A percentile compares a stretch with the other conserved stretches of the same genome.
Conservation (phyloP, 2,888 invertebrate species). For the Mamestra brassicae region DNA sequence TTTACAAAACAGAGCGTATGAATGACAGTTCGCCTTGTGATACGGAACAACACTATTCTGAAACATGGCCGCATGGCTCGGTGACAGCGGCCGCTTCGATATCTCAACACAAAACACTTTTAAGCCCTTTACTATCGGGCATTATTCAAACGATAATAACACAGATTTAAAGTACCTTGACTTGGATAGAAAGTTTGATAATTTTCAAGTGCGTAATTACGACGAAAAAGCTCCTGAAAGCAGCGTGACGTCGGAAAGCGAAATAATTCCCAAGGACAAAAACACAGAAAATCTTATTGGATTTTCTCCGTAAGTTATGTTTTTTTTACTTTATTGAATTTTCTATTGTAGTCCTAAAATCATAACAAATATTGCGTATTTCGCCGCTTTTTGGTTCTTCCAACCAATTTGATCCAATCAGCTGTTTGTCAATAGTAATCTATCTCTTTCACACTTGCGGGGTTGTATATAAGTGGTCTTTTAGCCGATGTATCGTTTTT, state of each 20-base stretch:
- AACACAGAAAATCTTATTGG: constrained; percentile 66
- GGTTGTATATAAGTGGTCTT: constrained; percentile 78
- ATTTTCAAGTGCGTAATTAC: constrained; percentile 65
- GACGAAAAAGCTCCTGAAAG: constrained; percentile 65
- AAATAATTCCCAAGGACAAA: constrained; percentile 71
- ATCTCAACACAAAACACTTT: constrained; percentile 61
- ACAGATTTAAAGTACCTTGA: constrained; percentile 62
- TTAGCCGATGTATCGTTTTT: constrained; percentile 86
- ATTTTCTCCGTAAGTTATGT: constrained; percentile 74
- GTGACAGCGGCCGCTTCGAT: constrained; percentile 76
- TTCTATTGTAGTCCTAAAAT: constrained; percentile 15
- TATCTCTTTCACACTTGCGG: constrained; percentile 80
- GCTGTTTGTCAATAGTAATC: constrained; percentile 88
- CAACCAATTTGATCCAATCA: constrained; percentile 84
- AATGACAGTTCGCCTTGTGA: constrained; percentile 51
- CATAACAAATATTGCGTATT: constrained; percentile 44
- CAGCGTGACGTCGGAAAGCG: constrained; percentile 72
- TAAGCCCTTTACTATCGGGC: constrained; percentile 55
- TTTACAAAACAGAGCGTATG: constrained; percentile 52
- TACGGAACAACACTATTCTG: constrained; percentile 67
- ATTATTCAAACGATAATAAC: constrained; percentile 62
- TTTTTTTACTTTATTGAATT: constrained; percentile 24
- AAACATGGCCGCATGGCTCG: constrained; percentile 87
- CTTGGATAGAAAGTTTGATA: constrained; percentile 62
- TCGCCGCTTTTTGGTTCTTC: constrained; percentile 47